Evolutionary conservation across 2,888 invertebrate species (phyloP).

Genomic region (Dryadula phaetusa): DNA sequence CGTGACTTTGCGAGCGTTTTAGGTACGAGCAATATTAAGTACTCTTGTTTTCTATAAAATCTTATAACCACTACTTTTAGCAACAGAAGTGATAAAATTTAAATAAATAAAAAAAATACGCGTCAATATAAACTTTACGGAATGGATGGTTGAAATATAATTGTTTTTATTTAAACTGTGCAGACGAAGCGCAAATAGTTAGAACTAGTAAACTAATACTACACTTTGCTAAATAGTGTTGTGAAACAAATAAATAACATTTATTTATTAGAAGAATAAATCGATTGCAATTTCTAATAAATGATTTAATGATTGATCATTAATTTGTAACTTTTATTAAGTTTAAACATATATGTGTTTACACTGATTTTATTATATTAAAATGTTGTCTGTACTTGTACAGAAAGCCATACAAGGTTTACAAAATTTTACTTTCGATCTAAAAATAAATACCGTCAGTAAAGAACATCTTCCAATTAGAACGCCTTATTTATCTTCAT

Average conservation of each 20-base stretch:
- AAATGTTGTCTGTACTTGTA: no score
- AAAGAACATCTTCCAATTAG: slow-evolving; percentile 12
- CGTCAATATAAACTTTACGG: background rate
- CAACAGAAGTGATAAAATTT: background rate
- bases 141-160: background rate
- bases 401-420: background rate
- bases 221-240: background rate
- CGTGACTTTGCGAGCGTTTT: no score
- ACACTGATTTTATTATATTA: no score
- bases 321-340: no score
- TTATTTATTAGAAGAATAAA: no score
- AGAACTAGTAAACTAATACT: background rate
- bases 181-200: background rate
- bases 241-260: no score
- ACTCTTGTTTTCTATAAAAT: background rate
- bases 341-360: no score
- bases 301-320: no score
- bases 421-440: background rate
- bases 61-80: background rate
- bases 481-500: slow-evolving; percentile 2
- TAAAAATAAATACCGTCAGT: background rate
- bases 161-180: background rate
- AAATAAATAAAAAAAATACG: background rate
- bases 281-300: no score
- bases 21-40: background rate